A percentile compares a stretch with the other conserved stretches of the same genome.
Evolutionary conservation across 23 tunicate genomes (phyloP).

Genomic region (Ascidia mentula): DNA sequence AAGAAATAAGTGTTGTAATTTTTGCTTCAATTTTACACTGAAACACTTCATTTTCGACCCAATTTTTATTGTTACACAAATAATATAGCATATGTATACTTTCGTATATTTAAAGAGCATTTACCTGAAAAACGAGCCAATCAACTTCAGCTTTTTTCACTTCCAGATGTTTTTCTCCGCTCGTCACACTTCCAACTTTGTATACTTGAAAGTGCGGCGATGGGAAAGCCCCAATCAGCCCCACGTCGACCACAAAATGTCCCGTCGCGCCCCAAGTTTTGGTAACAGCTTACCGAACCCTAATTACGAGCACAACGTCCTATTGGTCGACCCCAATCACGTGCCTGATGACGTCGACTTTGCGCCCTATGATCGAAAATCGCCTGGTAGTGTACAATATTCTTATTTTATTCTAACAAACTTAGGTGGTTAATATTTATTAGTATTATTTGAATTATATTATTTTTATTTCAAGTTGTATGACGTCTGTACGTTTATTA

Average conservation of each 20-base stretch:
- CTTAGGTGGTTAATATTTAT: not conserved
- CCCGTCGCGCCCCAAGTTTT: not conserved
- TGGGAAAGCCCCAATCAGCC: slow-evolving; percentile 45
- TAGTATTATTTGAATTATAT: not conserved
- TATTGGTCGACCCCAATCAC: slow-evolving; percentile 38
- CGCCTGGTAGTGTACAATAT: not conserved
- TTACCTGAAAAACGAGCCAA: too few relatives aligned
- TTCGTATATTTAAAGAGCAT: too few relatives aligned
- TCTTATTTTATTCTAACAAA: not conserved
- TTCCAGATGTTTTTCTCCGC: slow-evolving; percentile 63
- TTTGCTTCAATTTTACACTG: not conserved
- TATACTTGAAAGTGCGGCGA: slow-evolving; percentile 83
- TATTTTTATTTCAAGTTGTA: too few relatives aligned
- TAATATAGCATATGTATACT: too few relatives aligned
- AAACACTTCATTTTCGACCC: not conserved
- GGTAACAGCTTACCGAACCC: slow-evolving; percentile 48
- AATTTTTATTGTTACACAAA: too few relatives aligned
- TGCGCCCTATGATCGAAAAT: slow-evolving; percentile 2
- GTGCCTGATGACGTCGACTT: slow-evolving; percentile 15
- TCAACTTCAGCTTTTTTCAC: too few relatives aligned
- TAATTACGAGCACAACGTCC: slow-evolving; percentile 58
- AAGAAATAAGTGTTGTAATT: too few relatives aligned
- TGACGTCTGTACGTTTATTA: too few relatives aligned
- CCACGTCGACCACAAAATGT: not conserved
- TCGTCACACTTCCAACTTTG: slow-evolving; percentile 61